Conservation (phyloP, 1,140 invertebrate species). For the Physella acuta region DNA sequence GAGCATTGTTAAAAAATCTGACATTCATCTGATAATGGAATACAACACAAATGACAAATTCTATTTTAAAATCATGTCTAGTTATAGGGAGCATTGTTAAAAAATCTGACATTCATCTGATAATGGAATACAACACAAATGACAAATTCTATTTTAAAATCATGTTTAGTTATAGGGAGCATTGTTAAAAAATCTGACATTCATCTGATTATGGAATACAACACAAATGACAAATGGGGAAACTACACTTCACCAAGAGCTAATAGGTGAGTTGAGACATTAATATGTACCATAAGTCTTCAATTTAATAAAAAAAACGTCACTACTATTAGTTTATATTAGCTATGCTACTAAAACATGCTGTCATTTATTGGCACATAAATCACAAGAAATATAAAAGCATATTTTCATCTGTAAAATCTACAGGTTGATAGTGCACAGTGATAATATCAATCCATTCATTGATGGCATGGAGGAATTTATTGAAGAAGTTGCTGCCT, state of each 20-base stretch:
- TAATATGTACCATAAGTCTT: background rate
- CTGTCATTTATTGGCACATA: no score
- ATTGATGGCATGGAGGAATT: slow-evolving; percentile 76
- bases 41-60: slow-evolving; percentile 75
- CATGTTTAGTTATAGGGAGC: slow-evolving; percentile 44
- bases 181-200: slow-evolving; percentile 70
- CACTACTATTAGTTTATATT: no score
- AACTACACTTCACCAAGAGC: slow-evolving; percentile 74
- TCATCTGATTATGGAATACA: slow-evolving; percentile 81
- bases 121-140: slow-evolving; percentile 77
- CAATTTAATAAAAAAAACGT: background rate
- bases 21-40: slow-evolving; percentile 81
- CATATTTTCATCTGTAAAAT: no score
- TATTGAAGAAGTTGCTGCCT: slow-evolving; percentile 67
- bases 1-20: slow-evolving; percentile 65
- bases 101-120: slow-evolving; percentile 78
- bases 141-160: slow-evolving; percentile 63
- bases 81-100: slow-evolving; percentile 54
- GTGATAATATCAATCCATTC: slow-evolving; percentile 78
- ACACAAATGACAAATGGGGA: slow-evolving; percentile 76
- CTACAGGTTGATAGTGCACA: slow-evolving; percentile 78
- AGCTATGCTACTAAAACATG: no score
- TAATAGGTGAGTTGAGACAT: slow-evolving; percentile 78
- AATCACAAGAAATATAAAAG: no score
- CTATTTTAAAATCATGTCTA: slow-evolving; percentile 31